A percentile compares a stretch with the other conserved stretches of the same genome.
These are phyloP conservation scores for Raja brachyura DNA, from an alignment of 2,113 vertebrate species.

Conservation along the genomic window DNA sequence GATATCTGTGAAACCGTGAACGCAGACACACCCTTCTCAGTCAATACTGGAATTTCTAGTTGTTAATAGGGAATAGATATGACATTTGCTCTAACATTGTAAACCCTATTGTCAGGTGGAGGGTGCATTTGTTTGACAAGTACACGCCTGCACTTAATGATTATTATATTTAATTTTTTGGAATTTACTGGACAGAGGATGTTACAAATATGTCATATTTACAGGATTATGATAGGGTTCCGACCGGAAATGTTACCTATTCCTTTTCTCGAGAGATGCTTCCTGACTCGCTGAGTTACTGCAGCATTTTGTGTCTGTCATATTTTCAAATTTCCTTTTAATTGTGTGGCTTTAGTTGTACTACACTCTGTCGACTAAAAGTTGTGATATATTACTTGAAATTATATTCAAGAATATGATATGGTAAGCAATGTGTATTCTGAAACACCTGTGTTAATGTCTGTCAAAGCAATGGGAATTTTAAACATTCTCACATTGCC, in stretches of 20 bases:
- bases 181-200: not conserved
- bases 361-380: not conserved
- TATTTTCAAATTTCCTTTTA: not conserved
- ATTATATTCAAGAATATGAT: not conserved
- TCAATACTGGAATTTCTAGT: not conserved
- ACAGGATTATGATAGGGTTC: no score
- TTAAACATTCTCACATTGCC: not conserved
- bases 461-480: not conserved
- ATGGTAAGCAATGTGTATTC: not conserved
- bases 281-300: no score
- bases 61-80: not conserved
- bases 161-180: not conserved
- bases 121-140: not conserved
- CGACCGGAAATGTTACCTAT: no score
- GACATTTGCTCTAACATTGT: not conserved
- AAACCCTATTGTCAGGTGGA: not conserved
- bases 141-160: not conserved
- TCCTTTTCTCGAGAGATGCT: no score
- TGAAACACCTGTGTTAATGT: not conserved
- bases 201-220: not conserved
- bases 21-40: not conserved
- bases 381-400: constrained; percentile 9
- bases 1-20: not conserved
- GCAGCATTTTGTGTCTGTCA: no score
- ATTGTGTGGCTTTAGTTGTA: not conserved